Evolutionary conservation across 2,113 vertebrate species (phyloP), one percentile per base, ranked within the genome.

Genomic region (Heliornis fulica): DNA sequence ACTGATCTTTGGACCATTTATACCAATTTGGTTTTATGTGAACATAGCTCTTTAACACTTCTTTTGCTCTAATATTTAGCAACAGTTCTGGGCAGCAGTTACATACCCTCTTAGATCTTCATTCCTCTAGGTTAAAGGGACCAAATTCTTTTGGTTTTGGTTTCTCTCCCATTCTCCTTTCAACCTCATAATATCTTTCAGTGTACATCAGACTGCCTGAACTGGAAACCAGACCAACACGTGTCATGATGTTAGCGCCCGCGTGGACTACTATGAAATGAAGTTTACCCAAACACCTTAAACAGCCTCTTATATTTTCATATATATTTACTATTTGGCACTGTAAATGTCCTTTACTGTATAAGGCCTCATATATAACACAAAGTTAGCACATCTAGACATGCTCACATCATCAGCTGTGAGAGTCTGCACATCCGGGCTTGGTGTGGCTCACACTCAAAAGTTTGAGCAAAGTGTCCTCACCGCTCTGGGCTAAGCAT

Each of bases 391-490:
- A 63, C 7, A 9, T 13, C 3, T 3, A 81, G 59, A 59, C 25
- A 53, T 3, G 23, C 5, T 25, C n/a, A n/a, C n/a, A 34, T 7
- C 29, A 45, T 38, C 17, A 64, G 38, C 50, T 32, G 51, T 20
- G 74, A 71, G 31, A 80, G n/a, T 8, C 3, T 16, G 41, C 23
- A 18, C 23, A 56, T 16, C 25, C 88, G 57, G 34, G 13, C 43
- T 41, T 1, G 4, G 40, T 46, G 54, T 22, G 69, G 50, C 1
- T 77, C 9, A 25, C 9, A 15, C 21, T 57, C 1, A 0, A 65
- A 61, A 66, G 31, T 17, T 66, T 28, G 65, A 77, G 46, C 10
- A 18, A 76, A 77, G 9, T 11, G 7, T 45, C 32, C 31, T 51
- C 21, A 28, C 29, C 69, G 53, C 48, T 79, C 38, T 45, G 36